These are phyloP conservation scores for Odobenus rosmarus DNA, from an alignment of 2,113 vertebrate species.

Conservation along the genomic window DNA sequence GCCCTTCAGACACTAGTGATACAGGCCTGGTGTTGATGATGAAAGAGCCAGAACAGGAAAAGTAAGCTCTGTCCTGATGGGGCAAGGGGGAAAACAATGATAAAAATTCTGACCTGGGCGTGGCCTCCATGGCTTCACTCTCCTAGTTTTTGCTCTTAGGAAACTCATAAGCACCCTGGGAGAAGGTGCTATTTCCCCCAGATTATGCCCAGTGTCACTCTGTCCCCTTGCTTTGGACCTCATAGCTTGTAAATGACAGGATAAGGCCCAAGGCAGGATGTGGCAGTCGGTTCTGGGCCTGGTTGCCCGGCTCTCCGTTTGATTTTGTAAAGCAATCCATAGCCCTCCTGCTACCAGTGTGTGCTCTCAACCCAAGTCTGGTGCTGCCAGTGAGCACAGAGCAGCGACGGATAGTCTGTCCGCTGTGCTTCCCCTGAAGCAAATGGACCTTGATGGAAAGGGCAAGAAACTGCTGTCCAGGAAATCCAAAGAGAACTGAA, in stretches of 20 bases:
- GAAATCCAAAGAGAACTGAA: neutral
- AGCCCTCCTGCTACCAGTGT: neutral
- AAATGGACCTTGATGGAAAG: neutral
- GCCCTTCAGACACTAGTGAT: neutral
- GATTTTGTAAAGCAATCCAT: neutral
- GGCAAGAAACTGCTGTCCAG: neutral
- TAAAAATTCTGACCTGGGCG: neutral
- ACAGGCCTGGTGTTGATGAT: neutral
- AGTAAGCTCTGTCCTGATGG: neutral
- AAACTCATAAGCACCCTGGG: neutral
- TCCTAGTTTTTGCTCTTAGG: neutral
- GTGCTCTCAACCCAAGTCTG: neutral
- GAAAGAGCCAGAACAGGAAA: neutral
- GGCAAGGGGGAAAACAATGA: neutral
- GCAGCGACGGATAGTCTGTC: neutral
- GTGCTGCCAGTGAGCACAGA: neutral
- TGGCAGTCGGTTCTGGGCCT: neutral
- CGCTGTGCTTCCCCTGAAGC: neutral
- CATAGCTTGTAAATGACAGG: neutral
- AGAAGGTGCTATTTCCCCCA: neutral
- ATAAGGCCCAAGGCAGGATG: neutral
- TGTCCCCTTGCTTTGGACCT: neutral
- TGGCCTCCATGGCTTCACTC: neutral
- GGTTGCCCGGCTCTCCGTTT: neutral
- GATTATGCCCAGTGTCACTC: neutral